Evolutionary conservation across 2,113 vertebrate species (phyloP).

Genomic region (Salvelinus sp.): DNA sequence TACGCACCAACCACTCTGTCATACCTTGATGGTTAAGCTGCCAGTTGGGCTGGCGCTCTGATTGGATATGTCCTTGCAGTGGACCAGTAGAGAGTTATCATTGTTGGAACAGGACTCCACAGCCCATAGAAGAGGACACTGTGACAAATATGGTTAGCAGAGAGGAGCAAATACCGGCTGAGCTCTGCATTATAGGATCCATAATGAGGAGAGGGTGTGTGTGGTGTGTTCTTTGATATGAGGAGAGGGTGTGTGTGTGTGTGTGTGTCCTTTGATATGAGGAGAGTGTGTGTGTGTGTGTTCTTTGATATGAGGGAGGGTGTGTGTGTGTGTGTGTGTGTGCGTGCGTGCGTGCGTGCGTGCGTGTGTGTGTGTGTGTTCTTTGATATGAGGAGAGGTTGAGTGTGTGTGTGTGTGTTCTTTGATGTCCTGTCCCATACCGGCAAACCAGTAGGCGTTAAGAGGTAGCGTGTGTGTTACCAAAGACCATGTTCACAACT

Average conservation of each 20-base stretch:
- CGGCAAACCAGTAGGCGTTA: no score
- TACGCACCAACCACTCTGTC: no score
- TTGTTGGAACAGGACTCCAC: not conserved
- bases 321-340: not conserved
- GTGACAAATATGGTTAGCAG: not conserved
- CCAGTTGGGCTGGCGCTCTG: no score
- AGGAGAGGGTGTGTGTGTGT: not conserved
- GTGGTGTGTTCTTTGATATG: not conserved
- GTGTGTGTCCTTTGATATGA: not conserved
- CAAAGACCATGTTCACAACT: not conserved
- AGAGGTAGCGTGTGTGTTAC: not conserved
- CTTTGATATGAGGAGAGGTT: not conserved
- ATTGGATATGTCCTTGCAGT: no score
- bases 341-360: not conserved
- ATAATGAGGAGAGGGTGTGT: not conserved
- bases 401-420: not conserved
- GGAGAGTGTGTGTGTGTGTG: not conserved
- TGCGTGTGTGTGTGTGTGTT: not conserved
- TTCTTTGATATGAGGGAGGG: not conserved
- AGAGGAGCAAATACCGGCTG: not conserved
- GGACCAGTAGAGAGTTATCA: no score
- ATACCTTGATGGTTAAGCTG: no score
- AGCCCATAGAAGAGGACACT: not conserved
- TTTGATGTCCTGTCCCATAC: constrained; percentile 4
- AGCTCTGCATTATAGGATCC: not conserved